Percentiles rank a stretch among this genome's conserved stretches.
These are phyloP conservation scores for Helogale parvula DNA, from an alignment of 2,113 vertebrate genomes.

Conservation along the genomic window DNA sequence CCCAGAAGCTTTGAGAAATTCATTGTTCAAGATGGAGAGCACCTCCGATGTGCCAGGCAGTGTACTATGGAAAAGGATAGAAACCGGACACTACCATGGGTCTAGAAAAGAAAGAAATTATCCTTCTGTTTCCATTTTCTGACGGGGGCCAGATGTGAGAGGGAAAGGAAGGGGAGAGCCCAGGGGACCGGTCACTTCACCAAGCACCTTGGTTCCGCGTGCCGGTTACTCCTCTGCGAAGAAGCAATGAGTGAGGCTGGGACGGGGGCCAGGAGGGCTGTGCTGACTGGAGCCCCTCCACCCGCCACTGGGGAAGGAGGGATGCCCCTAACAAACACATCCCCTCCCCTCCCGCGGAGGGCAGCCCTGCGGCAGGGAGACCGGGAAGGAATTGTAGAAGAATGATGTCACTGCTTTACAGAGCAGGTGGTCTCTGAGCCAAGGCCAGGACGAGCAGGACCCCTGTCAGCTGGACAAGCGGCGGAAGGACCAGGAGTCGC, in stretches of 20 bases:
- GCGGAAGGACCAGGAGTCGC: too few relatives aligned
- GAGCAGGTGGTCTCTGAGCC: not conserved
- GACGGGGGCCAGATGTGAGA: not conserved
- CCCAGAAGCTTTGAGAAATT: not conserved
- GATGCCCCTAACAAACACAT: not conserved
- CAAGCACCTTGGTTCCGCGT: not conserved
- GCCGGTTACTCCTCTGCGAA: not conserved
- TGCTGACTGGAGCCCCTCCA: not conserved
- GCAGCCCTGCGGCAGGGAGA: not conserved
- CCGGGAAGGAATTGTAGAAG: not conserved
- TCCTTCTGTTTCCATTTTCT: not conserved
- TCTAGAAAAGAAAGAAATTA: not conserved
- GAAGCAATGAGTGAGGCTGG: not conserved
- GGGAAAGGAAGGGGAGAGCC: not conserved
- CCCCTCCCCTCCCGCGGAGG: not conserved
- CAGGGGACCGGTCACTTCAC: accelerated
- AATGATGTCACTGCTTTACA: not conserved
- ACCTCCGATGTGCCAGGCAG: not conserved
- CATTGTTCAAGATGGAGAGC: not conserved
- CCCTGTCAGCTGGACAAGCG: not conserved
- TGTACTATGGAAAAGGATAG: not conserved
- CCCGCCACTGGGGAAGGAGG: not conserved
- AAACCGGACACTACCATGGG: not conserved
- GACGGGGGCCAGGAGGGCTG: not conserved
- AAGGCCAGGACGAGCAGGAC: not conserved